phyloP scores from a whole-genome alignment of 2,797 vertebrate species.

The Acanthurus tractus region DNA sequence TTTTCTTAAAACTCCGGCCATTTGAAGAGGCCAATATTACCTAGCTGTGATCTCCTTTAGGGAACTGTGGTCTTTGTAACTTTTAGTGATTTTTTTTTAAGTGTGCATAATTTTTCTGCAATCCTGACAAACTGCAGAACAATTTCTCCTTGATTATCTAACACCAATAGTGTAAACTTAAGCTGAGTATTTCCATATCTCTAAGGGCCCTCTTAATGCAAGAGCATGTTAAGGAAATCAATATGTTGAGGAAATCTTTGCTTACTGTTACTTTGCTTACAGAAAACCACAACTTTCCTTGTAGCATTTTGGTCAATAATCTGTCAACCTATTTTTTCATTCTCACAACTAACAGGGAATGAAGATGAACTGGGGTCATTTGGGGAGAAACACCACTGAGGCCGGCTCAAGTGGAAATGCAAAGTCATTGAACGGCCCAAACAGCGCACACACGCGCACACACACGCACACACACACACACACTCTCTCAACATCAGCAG shows the following conservation, averaged over 20 bases:
- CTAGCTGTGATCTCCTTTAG: conserved; percentile 31
- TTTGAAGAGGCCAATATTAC: conserved; percentile 17
- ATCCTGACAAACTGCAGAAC: conserved; percentile 16
- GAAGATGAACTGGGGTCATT: conserved; percentile 33
- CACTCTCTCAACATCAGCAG: conserved; percentile 24
- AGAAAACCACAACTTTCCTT: conserved; percentile 28
- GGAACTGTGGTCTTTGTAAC: conserved; percentile 26
- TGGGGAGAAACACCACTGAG: conserved; percentile 72
- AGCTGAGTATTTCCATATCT: conserved; percentile 22
- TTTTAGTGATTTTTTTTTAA: conserved; percentile 48
- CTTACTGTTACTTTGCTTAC: conserved; percentile 20
- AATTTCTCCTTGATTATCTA: conserved; percentile 19
- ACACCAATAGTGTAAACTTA: conserved; percentile 44
- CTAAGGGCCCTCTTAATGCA: conserved; percentile 25
- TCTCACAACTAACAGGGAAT: conserved; percentile 39
- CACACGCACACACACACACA: conserved; percentile 2
- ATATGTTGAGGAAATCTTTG: conserved; percentile 24
- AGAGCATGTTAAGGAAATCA: conserved; percentile 38
- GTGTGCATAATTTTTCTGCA: conserved; percentile 36
- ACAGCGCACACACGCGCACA: conserved; percentile 25
- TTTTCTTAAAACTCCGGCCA: conserved; percentile 20
- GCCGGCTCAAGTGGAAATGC: conserved; percentile 76
- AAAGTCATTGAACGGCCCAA: conserved; percentile 42
- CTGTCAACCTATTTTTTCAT: conserved; percentile 36
- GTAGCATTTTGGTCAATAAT: conserved; percentile 52